Evolutionary conservation across 2,888 invertebrate species (phyloP).

Genomic region (Cremastobaeus sp.): DNA sequence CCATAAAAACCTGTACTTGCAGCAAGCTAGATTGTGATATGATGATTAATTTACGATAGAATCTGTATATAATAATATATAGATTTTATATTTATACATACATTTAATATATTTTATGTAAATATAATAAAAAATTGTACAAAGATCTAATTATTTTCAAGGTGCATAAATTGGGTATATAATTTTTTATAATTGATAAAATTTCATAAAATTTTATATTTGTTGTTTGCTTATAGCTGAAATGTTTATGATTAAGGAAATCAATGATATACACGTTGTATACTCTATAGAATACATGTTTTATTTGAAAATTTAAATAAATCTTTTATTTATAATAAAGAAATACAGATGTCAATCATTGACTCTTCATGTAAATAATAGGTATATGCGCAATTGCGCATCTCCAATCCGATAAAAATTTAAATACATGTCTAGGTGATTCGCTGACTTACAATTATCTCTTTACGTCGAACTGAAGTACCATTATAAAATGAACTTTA

Average conservation of each 20-base stretch:
- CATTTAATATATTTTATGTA: too few species aligned
- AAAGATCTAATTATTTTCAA: too few species aligned
- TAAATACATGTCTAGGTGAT: slow-evolving; percentile 22
- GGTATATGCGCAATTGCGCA: slow-evolving; percentile 22
- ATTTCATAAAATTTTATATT: too few species aligned
- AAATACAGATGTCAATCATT: slow-evolving; percentile 29
- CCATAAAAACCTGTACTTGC: background rate
- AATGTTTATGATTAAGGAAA: background rate
- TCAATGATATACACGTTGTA: background rate
- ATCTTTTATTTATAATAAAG: slow-evolving; percentile 20
- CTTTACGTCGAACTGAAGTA: slow-evolving; percentile 31
- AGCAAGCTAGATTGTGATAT: slow-evolving; percentile 19
- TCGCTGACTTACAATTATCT: slow-evolving; percentile 28
- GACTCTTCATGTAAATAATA: slow-evolving; percentile 31
- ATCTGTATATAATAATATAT: too few species aligned
- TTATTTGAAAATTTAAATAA: slow-evolving; percentile 39
- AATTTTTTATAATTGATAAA: too few species aligned
- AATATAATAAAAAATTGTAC: too few species aligned
- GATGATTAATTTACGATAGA: too few species aligned
- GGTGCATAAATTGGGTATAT: too few species aligned
- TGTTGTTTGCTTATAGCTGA: too few species aligned
- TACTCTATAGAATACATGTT: slow-evolving; percentile 36
- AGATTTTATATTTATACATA: too few species aligned
- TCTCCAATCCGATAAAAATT: slow-evolving; percentile 42
- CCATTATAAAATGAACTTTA: slow-evolving; percentile 29